Evolutionary conservation across 1,140 invertebrate genomes (phyloP).

Genomic region (Zaprionus nigranus): DNA sequence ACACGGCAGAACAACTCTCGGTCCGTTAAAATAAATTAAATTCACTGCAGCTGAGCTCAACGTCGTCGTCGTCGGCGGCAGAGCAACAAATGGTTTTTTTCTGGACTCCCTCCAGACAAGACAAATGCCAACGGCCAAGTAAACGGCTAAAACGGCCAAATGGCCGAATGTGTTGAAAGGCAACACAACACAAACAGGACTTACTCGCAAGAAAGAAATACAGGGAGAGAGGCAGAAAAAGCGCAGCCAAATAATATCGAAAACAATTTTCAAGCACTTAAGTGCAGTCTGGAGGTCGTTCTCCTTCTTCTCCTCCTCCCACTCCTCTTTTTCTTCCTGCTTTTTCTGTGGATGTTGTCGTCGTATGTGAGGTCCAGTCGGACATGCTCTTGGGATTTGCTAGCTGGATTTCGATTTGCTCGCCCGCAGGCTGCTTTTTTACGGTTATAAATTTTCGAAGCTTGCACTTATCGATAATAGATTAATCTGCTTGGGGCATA

Average conservation of each 20-base stretch:
- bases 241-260: slow-evolving; percentile 78
- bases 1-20: slow-evolving; percentile 31
- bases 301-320: neutral
- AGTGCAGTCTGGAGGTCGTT: slow-evolving; percentile 75
- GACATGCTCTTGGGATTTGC: slow-evolving; percentile 8
- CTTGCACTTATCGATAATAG: slow-evolving; percentile 84
- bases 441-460: slow-evolving; percentile 79
- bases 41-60: slow-evolving; percentile 71
- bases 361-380: neutral
- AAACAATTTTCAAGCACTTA: slow-evolving; percentile 84
- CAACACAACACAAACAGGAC: slow-evolving; percentile 47
- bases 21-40: slow-evolving; percentile 76
- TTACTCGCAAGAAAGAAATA: slow-evolving; percentile 3
- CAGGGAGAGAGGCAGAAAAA: slow-evolving; percentile 27
- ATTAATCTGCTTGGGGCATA: slow-evolving; percentile 83
- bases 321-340: neutral
- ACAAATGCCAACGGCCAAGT: slow-evolving; percentile 75
- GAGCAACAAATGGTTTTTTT: slow-evolving; percentile 75
- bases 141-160: slow-evolving; percentile 48
- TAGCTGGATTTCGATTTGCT: slow-evolving; percentile 47
- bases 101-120: slow-evolving; percentile 74
- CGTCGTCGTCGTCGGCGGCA: slow-evolving; percentile 27
- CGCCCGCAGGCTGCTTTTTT: slow-evolving; percentile 60
- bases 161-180: slow-evolving; percentile 78
- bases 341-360: neutral